Evolutionary conservation across 92 coral and sea anemone species (phyloP).

Genomic region (Parazoanthus swiftii): DNA sequence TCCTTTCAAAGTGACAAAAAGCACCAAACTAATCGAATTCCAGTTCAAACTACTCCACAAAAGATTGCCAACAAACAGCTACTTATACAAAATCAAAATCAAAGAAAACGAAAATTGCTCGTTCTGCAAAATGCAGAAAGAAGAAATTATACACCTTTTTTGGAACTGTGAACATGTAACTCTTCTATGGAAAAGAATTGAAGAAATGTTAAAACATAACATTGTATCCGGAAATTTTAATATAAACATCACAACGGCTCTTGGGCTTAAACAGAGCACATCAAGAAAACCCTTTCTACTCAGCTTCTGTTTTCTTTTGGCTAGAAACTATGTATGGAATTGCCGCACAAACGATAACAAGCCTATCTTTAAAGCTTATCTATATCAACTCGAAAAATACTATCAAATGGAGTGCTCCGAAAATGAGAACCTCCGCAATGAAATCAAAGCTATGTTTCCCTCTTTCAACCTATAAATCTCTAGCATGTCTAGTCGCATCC

Average conservation of each 20-base stretch:
- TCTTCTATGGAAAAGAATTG: constrained; percentile 22
- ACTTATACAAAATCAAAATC: not conserved
- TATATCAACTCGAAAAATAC: not conserved
- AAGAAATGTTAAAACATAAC: constrained; percentile 22
- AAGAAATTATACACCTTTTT: not conserved
- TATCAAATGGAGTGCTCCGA: constrained; percentile 19
- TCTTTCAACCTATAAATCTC: constrained; percentile 18
- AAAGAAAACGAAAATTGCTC: constrained; percentile 26
- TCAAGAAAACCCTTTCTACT: not conserved
- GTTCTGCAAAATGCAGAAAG: constrained; percentile 27
- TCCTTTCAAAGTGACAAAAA: too few species aligned
- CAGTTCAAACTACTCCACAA: constrained; percentile 13
- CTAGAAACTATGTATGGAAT: constrained; percentile 14
- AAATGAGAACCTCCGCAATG: constrained; percentile 11
- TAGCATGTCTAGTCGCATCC: not conserved
- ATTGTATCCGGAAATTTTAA: not conserved
- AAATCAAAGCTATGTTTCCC: constrained; percentile 23
- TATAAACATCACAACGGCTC: constrained; percentile 20
- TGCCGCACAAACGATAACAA: constrained; percentile 21
- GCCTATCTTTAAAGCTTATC: constrained; percentile 16
- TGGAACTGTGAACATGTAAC: constrained; percentile 25
- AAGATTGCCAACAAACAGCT: constrained; percentile 21
- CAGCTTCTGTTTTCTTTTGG: constrained; percentile 22
- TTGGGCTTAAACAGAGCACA: constrained; percentile 37
- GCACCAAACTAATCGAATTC: not conserved